Percentiles rank a stretch among this genome's conserved stretches.
Conservation (phyloP, 2,113 vertebrate species). For the Glareola pratincola region DNA sequence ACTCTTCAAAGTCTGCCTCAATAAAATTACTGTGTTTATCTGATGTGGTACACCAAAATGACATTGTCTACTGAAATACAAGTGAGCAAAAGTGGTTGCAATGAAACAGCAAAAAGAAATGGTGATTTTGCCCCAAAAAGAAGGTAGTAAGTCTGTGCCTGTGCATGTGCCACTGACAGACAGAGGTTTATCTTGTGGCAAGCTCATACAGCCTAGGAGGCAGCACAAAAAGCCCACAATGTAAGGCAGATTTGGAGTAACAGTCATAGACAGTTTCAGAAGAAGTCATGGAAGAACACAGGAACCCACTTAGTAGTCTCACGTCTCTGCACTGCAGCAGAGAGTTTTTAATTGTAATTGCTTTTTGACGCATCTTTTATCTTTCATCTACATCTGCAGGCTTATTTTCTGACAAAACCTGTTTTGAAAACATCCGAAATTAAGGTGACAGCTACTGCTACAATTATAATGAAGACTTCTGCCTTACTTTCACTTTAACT, state of each 20-base stretch:
- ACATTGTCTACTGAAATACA: neutral
- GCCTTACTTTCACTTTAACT: neutral
- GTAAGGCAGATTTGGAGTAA: neutral
- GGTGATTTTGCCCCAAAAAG: neutral
- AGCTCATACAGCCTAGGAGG: neutral
- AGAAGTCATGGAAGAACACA: neutral
- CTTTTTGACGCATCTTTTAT: neutral
- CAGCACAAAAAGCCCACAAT: neutral
- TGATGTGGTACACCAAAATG: neutral
- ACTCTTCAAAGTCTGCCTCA: slow-evolving; percentile 44
- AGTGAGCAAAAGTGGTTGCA: neutral
- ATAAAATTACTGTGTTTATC: slow-evolving; percentile 38
- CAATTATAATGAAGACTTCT: neutral
- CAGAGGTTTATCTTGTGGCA: neutral
- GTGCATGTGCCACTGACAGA: neutral
- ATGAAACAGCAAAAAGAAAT: neutral
- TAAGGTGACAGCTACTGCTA: neutral
- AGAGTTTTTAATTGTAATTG: neutral
- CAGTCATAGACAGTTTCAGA: neutral
- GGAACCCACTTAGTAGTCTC: neutral
- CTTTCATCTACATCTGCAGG: neutral
- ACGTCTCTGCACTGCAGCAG: neutral
- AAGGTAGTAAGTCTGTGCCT: neutral
- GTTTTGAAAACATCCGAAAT: neutral
- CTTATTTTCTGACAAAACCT: neutral